A percentile compares a stretch with the other conserved stretches of the same genome.
phyloP scores from a whole-genome alignment of 1,140 invertebrate species.

The Trachelipus rathkii region DNA sequence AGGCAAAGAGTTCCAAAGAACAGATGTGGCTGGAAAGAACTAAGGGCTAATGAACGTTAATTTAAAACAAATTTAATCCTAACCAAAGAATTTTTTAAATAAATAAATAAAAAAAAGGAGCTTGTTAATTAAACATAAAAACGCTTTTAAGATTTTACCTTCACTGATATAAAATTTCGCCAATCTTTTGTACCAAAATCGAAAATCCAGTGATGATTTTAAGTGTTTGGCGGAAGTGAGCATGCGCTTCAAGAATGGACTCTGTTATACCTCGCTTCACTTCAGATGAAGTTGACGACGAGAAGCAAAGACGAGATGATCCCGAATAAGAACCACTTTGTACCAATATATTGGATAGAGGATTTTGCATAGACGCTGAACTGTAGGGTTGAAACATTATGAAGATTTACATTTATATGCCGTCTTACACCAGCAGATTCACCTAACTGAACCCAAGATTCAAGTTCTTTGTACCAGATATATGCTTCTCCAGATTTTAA shows the following conservation, averaged over 20 bases:
- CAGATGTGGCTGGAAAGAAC: too few relatives aligned
- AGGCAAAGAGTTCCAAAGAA: too few relatives aligned
- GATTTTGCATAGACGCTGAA: conserved; percentile 7
- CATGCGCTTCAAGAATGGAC: conserved; percentile 24
- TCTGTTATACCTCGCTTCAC: conserved; percentile 13
- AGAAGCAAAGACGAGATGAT: not conserved
- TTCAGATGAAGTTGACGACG: not conserved
- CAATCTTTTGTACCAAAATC: conserved; percentile 27
- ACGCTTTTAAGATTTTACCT: not conserved
- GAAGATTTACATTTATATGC: conserved; percentile 33
- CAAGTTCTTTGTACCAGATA: conserved; percentile 32
- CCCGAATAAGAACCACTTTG: conserved; percentile 36
- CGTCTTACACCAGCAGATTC: conserved; percentile 37
- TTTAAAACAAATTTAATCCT: too few relatives aligned
- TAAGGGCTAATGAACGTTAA: too few relatives aligned
- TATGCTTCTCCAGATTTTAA: conserved; percentile 48
- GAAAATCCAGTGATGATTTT: conserved; percentile 11
- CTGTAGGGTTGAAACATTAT: conserved; percentile 33
- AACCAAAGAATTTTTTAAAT: too few relatives aligned
- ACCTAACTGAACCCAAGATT: conserved; percentile 37
- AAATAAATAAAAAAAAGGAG: too few relatives aligned
- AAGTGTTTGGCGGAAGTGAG: conserved; percentile 23
- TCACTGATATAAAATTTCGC: conserved; percentile 26
- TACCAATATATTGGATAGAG: conserved; percentile 34
- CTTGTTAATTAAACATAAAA: too few relatives aligned